These are phyloP conservation scores for Pseudocheirus occidentalis DNA, from an alignment of 2,797 vertebrate species.

Conservation along the genomic window DNA sequence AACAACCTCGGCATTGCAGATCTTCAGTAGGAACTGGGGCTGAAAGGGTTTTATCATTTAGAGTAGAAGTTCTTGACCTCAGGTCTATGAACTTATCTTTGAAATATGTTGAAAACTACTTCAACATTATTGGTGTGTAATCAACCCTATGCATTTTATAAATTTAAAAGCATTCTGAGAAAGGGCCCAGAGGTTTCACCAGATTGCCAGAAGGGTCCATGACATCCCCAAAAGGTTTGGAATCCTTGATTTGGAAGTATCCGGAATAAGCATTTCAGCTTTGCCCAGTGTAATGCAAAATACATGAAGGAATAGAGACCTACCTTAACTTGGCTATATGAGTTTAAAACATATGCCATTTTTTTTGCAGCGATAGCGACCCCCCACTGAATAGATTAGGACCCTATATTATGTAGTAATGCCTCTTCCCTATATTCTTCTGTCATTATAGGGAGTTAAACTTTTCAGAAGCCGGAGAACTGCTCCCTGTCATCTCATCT, in stretches of 20 bases:
- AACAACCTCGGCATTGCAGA: conserved; percentile 33
- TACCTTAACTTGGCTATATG: conserved; percentile 70
- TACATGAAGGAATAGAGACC: conserved; percentile 72
- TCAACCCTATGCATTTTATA: background rate
- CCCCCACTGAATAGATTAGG: conserved; percentile 66
- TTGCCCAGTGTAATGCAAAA: conserved; percentile 72
- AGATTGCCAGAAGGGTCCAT: background rate
- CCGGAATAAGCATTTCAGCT: conserved; percentile 72
- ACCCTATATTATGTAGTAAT: conserved; percentile 75
- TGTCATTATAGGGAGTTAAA: conserved; percentile 76
- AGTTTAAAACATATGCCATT: conserved; percentile 48
- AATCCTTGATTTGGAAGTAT: conserved; percentile 71
- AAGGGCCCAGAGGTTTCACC: background rate
- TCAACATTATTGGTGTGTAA: background rate
- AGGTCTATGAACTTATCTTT: background rate
- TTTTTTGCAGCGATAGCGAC: conserved; percentile 29
- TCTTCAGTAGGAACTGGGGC: conserved; percentile 64
- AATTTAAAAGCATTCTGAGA: background rate
- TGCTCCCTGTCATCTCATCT: conserved; percentile 47
- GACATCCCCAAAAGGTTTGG: background rate
- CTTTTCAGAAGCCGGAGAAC: conserved; percentile 52
- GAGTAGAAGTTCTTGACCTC: background rate
- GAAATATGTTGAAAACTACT: background rate
- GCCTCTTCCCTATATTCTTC: conserved; percentile 82
- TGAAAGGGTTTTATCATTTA: conserved; percentile 39